Conservation (phyloP, 35 echinoderm and acorn worm species). For the Hemicentrotus pulcherrimus region DNA sequence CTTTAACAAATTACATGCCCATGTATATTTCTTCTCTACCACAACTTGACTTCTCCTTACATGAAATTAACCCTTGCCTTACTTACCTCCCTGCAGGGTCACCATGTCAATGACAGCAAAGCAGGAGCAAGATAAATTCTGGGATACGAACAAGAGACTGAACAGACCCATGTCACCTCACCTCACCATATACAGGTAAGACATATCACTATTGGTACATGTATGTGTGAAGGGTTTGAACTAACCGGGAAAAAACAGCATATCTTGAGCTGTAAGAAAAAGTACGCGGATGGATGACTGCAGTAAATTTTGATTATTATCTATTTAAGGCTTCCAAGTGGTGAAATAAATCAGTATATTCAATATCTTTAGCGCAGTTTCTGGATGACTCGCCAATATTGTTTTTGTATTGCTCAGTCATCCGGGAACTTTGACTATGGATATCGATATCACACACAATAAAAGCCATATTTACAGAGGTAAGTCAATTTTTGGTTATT, state of each 20-base stretch:
- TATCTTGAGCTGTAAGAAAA: neutral
- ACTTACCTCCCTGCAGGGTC: conserved; percentile 41
- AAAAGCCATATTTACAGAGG: too few relatives aligned
- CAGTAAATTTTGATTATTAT: neutral
- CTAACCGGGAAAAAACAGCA: neutral
- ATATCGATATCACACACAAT: neutral
- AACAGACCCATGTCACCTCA: conserved; percentile 89
- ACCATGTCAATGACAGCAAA: conserved; percentile 67
- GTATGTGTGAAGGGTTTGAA: too few relatives aligned
- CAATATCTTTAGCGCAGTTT: too few relatives aligned
- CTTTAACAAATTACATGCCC: neutral
- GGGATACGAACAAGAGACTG: conserved; percentile 71
- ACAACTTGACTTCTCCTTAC: neutral
- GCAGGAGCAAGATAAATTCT: conserved; percentile 82
- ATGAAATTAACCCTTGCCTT: neutral
- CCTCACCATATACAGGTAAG: conserved; percentile 82
- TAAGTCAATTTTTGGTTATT: too few relatives aligned
- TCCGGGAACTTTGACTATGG: too few relatives aligned
- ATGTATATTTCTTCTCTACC: neutral
- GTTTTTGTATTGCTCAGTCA: too few relatives aligned
- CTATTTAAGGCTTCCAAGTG: too few relatives aligned
- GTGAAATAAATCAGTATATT: too few relatives aligned
- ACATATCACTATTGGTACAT: neutral
- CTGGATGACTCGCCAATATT: too few relatives aligned
- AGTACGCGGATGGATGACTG: neutral